Evolutionary conservation across 2,888 invertebrate species (phyloP), one percentile per base, ranked within the genome.

Genomic region (Cactoblastis cactorum): DNA sequence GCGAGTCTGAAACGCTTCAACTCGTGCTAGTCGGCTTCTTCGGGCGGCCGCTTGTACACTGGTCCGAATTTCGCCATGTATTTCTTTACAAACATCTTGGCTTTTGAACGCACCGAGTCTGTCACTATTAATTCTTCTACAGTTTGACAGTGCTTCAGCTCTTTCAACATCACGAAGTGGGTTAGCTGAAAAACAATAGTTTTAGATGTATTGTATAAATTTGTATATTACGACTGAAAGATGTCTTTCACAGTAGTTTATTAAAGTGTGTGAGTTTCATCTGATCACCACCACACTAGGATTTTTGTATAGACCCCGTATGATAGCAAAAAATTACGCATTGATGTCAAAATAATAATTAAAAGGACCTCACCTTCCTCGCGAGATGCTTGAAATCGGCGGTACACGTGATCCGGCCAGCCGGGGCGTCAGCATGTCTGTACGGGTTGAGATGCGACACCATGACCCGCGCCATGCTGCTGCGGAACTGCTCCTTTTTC

Each of bases 21-120:
- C 24, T 58, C 56, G 43, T 58, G 80, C 63, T 84, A 90, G 63
- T 91, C 91, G n/a, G 79, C 72, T 63, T 94, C 94, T 63, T 94
- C 94, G 8, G 92, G 91, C 34, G 93, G 92, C 59, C 94, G 89
- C 57, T 91, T 91, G 83, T 96, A 97, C 24, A 94, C 91, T 1
- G 94, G 92, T 0, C 97, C 97, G 82, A 96, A 98, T 82, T 97
- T 97, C 18, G 94, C 93, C 98, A 99, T 98, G 83, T 98, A 98
- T 76, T 97, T 98, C 71, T 93, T 94, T 51, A 98, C 96, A 80
- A 97, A 98, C 82, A 97, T 98, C 77, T 95, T 95, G 15, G 98
- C 97, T 83, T 99, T 99, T 63, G 95, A 94, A 65, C 97, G 96
- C 5, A 98, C 98, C 52, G 96, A 96, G 62, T 97, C 96, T 33